phyloP scores from a whole-genome alignment of 2,113 vertebrate species.

The Esox niger region DNA sequence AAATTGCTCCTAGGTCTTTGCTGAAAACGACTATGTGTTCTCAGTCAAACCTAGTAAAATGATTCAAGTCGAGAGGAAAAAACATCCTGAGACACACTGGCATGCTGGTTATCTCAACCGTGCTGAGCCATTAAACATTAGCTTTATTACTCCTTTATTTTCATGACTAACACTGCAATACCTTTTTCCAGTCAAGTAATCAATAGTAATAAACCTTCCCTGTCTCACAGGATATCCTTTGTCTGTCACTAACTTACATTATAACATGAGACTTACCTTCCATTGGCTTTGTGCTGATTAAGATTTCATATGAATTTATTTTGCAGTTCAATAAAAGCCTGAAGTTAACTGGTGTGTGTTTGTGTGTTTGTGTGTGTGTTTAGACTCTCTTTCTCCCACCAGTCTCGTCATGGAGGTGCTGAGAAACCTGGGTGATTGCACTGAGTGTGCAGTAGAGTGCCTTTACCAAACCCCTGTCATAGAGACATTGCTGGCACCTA shows the following conservation, averaged over 20 bases:
- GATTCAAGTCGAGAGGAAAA: no score
- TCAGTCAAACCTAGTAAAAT: no score
- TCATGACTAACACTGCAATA: background rate
- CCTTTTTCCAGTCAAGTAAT: background rate
- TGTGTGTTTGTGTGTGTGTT: background rate
- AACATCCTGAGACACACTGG: no score
- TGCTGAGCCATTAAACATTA: background rate
- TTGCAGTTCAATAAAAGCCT: background rate
- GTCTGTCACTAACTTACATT: background rate
- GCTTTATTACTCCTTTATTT: background rate
- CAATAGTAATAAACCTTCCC: background rate
- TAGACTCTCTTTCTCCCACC: slow-evolving; percentile 83
- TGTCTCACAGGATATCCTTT: background rate
- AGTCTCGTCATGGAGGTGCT: slow-evolving; percentile 84
- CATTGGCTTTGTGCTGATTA: no score
- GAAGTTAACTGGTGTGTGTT: background rate
- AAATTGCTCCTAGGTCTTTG: no score
- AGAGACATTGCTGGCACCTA: slow-evolving; percentile 79
- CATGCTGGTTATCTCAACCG: no score
- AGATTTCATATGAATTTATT: no score
- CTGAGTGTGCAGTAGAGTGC: slow-evolving; percentile 81
- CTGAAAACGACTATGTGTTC: no score
- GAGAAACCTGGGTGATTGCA: slow-evolving; percentile 83
- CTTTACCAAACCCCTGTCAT: slow-evolving; percentile 76
- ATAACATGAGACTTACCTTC: background rate